Evolutionary conservation across 2,113 vertebrate species (phyloP).

Genomic region (Chionis minor): DNA sequence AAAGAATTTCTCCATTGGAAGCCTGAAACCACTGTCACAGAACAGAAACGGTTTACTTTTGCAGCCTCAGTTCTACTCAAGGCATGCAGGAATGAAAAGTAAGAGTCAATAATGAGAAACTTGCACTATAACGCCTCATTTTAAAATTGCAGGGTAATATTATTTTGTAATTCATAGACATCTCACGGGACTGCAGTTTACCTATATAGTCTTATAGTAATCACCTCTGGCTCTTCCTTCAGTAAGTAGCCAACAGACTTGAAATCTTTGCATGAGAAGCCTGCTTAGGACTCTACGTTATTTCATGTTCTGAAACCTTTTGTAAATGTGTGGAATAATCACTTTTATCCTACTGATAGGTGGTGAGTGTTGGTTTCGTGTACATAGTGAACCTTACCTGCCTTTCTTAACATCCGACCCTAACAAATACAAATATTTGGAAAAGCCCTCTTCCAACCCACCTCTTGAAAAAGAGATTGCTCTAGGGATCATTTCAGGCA

Average conservation of each 20-base stretch:
- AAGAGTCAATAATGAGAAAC: conserved; percentile 31
- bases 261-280: neutral
- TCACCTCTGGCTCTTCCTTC: neutral
- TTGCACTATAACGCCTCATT: neutral
- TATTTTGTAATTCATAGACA: neutral
- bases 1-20: conserved; percentile 62
- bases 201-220: neutral
- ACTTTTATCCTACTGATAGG: neutral
- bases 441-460: neutral
- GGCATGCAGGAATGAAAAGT: conserved; percentile 72
- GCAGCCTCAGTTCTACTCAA: conserved; percentile 74
- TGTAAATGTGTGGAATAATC: neutral
- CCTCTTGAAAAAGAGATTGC: neutral
- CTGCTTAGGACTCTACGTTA: neutral
- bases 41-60: conserved; percentile 61
- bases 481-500: neutral
- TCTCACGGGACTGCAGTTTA: neutral
- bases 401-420: neutral
- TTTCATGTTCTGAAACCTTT: neutral
- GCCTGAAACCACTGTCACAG: conserved; percentile 30
- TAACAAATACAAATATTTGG: neutral
- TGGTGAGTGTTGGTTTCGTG: neutral
- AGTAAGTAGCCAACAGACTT: neutral
- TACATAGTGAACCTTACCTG: neutral
- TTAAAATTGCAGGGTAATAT: neutral